Percentiles rank a stretch among this genome's conserved stretches.
Evolutionary conservation across 2,888 invertebrate genomes (phyloP).

Genomic region (Heliconius sara): DNA sequence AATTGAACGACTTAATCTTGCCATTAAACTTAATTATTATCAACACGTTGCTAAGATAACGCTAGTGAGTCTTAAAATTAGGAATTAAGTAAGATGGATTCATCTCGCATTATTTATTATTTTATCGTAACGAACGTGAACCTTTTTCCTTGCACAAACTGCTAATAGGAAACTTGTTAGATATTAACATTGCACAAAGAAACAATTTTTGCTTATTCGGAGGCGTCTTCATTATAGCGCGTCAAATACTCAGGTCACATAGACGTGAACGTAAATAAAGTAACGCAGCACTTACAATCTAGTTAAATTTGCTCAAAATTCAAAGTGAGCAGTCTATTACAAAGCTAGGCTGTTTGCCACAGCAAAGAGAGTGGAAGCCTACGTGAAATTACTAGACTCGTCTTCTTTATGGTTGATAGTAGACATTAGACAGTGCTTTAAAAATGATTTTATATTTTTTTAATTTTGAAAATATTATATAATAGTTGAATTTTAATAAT

Average conservation of each 20-base stretch:
- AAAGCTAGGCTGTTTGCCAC: conserved; percentile 41
- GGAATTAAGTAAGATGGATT: background rate
- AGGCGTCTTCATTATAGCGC: conserved; percentile 15
- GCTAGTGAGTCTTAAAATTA: background rate
- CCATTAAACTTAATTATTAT: conserved; percentile 8
- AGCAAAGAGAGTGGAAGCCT: conserved; percentile 35
- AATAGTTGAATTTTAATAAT: no score
- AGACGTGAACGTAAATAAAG: conserved; percentile 11
- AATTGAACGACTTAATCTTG: conserved; percentile 11
- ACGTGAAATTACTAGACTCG: conserved; percentile 41
- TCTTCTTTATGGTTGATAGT: conserved; percentile 18
- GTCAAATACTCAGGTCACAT: conserved; percentile 19
- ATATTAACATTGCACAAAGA: conserved; percentile 6
- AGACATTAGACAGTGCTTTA: conserved; percentile 22
- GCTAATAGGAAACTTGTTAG: background rate
- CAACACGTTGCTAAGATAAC: background rate
- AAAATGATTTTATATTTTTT: background rate
- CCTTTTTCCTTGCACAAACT: background rate
- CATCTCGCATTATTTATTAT: background rate
- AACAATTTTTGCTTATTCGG: conserved; percentile 5
- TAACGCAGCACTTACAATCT: conserved; percentile 22
- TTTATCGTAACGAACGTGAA: background rate
- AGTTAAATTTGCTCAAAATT: conserved; percentile 39
- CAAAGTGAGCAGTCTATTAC: conserved; percentile 43
- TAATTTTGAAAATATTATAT: no score